These are phyloP conservation scores for Hirundichthys speculiger DNA, from an alignment of 2,113 vertebrate species.

Conservation along the genomic window DNA sequence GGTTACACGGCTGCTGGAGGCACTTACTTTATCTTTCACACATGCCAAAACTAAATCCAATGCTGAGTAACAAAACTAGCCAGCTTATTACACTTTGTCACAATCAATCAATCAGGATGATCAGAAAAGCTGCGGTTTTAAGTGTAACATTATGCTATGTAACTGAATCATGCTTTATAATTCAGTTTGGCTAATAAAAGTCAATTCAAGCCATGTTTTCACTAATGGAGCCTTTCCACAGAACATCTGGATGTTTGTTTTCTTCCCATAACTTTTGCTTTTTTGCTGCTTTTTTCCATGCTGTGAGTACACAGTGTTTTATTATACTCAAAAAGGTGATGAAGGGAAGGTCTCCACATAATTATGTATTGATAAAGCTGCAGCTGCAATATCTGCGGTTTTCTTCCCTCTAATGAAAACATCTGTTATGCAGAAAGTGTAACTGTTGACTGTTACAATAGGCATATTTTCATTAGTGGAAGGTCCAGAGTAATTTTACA, in stretches of 20 bases:
- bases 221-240: conserved; percentile 17
- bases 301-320: conserved; percentile 18
- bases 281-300: conserved; percentile 18
- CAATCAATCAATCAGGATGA: conserved; percentile 36
- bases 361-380: neutral
- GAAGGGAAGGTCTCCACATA: no score
- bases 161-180: conserved; percentile 40
- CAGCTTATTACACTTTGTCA: conserved; percentile 18
- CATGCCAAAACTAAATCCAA: conserved; percentile 23
- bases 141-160: conserved; percentile 27
- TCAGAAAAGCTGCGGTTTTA: conserved; percentile 21
- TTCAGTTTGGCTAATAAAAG: conserved; percentile 42
- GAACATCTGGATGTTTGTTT: conserved; percentile 47
- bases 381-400: conserved; percentile 2
- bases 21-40: conserved; percentile 37
- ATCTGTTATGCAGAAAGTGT: no score
- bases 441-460: no score
- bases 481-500: no score
- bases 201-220: conserved; percentile 36
- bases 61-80: neutral
- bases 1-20: conserved; percentile 46
- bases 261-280: conserved; percentile 41
- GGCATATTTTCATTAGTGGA: no score
- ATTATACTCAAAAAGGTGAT: neutral
- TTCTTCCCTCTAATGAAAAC: no score